These are phyloP conservation scores for Thera obeliscata DNA, from an alignment of 2,888 invertebrate species.

Conservation along the genomic window DNA sequence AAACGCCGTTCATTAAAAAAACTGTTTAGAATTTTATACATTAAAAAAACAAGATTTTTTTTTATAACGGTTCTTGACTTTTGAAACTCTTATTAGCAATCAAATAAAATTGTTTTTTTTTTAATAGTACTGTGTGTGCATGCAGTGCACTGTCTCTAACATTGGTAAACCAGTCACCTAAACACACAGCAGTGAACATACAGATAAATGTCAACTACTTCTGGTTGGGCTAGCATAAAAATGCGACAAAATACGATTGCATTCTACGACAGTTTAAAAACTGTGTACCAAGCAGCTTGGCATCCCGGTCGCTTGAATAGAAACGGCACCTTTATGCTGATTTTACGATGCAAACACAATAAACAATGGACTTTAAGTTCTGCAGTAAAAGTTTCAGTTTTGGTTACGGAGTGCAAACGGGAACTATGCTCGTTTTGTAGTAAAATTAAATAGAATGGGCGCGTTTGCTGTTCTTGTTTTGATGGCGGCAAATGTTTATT, in stretches of 20 bases:
- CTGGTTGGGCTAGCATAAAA: neutral
- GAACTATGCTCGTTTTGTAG: slow-evolving; percentile 29
- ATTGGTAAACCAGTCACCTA: too few species aligned
- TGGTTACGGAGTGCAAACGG: slow-evolving; percentile 30
- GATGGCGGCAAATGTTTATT: slow-evolving; percentile 21
- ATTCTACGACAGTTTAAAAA: slow-evolving; percentile 1
- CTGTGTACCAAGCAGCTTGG: neutral
- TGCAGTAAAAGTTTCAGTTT: slow-evolving; percentile 36
- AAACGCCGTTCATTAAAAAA: too few species aligned
- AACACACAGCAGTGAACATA: too few species aligned
- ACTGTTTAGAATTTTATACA: too few species aligned
- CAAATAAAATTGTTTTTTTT: too few species aligned
- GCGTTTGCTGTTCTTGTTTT: slow-evolving; percentile 21
- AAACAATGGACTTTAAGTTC: slow-evolving; percentile 37
- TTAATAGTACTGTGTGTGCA: too few species aligned
- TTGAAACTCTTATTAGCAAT: too few species aligned
- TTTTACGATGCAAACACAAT: slow-evolving; percentile 41
- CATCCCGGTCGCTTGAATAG: slow-evolving; percentile 15
- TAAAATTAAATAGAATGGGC: slow-evolving; percentile 31
- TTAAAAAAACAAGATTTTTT: too few species aligned
- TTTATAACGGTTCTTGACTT: too few species aligned
- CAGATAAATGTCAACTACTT: too few species aligned
- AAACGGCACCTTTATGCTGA: slow-evolving; percentile 28
- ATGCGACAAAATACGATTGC: neutral
- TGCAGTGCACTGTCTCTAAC: too few species aligned